These are phyloP conservation scores for Neosilurus hyrtlii DNA, from an alignment of 2,797 vertebrate genomes.

Conservation along the genomic window DNA sequence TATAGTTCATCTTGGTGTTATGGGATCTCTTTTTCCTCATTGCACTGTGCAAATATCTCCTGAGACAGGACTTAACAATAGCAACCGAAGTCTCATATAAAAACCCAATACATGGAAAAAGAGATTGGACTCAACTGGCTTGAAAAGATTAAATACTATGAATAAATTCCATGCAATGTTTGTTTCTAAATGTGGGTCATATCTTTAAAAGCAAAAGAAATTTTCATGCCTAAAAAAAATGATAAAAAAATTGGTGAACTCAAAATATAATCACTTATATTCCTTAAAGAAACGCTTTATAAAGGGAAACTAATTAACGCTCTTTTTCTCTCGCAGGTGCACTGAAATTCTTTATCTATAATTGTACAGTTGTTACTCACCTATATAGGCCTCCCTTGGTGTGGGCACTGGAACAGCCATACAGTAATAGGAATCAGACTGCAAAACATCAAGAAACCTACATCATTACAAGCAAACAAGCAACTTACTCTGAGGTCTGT, in stretches of 20 bases:
- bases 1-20: slow-evolving; percentile 18
- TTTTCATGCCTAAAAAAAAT: not conserved
- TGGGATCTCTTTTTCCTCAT: slow-evolving; percentile 27
- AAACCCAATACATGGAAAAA: slow-evolving; percentile 9
- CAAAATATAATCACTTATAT: not conserved
- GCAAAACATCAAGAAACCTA: slow-evolving; percentile 53
- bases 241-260: not conserved
- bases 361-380: slow-evolving; percentile 73
- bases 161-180: not conserved
- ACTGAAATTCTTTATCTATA: not conserved
- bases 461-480: slow-evolving; percentile 35
- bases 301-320: not conserved
- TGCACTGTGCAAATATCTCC: slow-evolving; percentile 25
- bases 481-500: not conserved
- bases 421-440: slow-evolving; percentile 96
- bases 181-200: slow-evolving; percentile 16
- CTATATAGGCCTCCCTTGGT: slow-evolving; percentile 82
- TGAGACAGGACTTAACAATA: slow-evolving; percentile 6
- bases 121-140: not conserved
- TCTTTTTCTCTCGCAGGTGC: not conserved
- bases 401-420: slow-evolving; percentile 81
- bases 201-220: not conserved
- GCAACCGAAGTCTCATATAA: slow-evolving; percentile 9
- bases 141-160: not conserved
- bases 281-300: not conserved